Conservation (phyloP, 2,888 invertebrate genomes). For the Phengaris arion region DNA sequence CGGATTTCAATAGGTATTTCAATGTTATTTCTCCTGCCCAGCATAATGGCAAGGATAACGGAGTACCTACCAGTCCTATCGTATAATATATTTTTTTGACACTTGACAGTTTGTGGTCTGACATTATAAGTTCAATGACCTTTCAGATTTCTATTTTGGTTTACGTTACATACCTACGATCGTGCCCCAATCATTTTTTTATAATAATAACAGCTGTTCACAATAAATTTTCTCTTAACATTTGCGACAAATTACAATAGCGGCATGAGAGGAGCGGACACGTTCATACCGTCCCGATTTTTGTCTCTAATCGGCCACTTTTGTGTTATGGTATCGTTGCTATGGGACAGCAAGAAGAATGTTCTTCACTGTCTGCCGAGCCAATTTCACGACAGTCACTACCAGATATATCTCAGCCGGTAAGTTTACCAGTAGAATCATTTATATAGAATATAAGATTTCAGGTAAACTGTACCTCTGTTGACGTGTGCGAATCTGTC, state of each 20-base stretch:
- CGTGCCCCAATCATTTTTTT: not conserved
- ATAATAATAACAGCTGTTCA: not conserved
- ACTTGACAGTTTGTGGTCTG: too few relatives aligned
- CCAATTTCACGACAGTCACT: slow-evolving; percentile 65
- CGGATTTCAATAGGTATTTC: too few relatives aligned
- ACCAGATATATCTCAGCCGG: slow-evolving; percentile 80
- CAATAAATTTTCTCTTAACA: not conserved
- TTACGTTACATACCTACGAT: not conserved
- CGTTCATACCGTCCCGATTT: slow-evolving; percentile 84
- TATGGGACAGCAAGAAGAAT: slow-evolving; percentile 82
- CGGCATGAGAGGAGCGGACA: slow-evolving; percentile 71
- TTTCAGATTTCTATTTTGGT: not conserved
- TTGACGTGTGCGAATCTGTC: not conserved
- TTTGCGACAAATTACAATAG: slow-evolving; percentile 33
- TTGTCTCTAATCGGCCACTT: slow-evolving; percentile 85
- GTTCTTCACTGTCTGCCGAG: slow-evolving; percentile 76
- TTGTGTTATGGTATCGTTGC: slow-evolving; percentile 81
- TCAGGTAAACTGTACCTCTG: not conserved
- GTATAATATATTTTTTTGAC: too few relatives aligned
- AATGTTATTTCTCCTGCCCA: too few relatives aligned
- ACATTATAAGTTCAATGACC: not conserved
- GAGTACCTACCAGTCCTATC: too few relatives aligned
- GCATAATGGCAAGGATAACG: not conserved
- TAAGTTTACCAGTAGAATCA: slow-evolving; percentile 51
- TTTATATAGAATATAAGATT: too few relatives aligned